These are phyloP conservation scores for Pristionchus fissidentatus DNA, from an alignment of 2,888 invertebrate species.

Conservation along the genomic window DNA sequence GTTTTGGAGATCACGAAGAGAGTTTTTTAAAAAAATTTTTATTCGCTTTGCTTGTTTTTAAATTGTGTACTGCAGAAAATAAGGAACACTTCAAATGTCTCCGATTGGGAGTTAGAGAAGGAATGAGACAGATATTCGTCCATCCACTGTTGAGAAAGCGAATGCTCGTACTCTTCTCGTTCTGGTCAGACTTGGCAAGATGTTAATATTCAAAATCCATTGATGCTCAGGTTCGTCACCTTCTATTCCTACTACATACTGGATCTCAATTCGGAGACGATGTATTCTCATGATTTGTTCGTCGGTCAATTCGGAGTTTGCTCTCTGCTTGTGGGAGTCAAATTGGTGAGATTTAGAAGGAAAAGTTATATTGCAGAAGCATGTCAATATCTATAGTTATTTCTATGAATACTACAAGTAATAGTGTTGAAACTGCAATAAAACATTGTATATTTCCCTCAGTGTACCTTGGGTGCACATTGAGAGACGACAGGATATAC, in stretches of 20 bases:
- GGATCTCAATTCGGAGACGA: constrained; percentile 33
- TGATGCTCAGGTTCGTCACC: constrained; percentile 26
- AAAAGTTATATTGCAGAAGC: no score
- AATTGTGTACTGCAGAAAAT: no score
- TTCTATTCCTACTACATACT: neutral
- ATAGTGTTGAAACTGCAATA: no score
- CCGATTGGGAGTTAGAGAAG: neutral
- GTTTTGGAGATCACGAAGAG: no score
- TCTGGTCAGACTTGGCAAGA: neutral
- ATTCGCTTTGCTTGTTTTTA: no score
- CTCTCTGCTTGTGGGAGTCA: constrained; percentile 50
- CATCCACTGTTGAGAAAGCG: neutral
- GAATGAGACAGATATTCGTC: neutral
- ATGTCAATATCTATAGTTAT: no score
- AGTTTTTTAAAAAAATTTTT: no score
- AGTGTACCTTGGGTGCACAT: no score
- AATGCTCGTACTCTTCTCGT: neutral
- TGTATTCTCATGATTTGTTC: constrained; percentile 57
- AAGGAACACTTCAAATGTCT: neutral
- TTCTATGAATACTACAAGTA: no score
- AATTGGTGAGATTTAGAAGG: constrained; percentile 22
- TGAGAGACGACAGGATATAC: no score
- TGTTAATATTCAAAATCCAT: neutral
- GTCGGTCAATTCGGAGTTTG: constrained; percentile 61
- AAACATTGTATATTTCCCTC: no score